Percentiles rank a stretch among this genome's conserved stretches.
Evolutionary conservation across 2,888 invertebrate species (phyloP).

Genomic region (Anthophora plumipes): DNA sequence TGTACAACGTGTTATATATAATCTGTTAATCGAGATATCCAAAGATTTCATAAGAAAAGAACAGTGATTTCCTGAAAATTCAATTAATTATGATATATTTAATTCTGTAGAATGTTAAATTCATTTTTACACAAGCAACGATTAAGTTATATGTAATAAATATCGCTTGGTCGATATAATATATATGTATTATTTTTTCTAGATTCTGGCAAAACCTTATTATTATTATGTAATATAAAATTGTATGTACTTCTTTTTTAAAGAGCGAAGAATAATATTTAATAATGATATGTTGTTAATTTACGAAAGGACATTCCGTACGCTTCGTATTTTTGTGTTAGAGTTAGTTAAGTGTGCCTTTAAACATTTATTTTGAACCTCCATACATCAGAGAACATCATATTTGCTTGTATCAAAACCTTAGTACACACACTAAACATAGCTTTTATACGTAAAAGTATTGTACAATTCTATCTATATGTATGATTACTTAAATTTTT

Average conservation of each 20-base stretch:
- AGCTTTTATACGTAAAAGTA: conserved; percentile 66
- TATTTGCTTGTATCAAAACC: conserved; percentile 42
- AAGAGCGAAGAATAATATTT: conserved; percentile 19
- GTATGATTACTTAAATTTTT: conserved; percentile 55
- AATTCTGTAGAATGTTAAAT: conserved; percentile 25
- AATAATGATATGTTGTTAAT: conserved; percentile 23
- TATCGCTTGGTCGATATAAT: conserved; percentile 16
- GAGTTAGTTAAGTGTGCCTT: conserved; percentile 21
- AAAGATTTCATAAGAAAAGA: conserved; percentile 19
- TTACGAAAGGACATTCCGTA: conserved; percentile 50
- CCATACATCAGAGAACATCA: conserved; percentile 7
- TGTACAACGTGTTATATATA: conserved; percentile 39
- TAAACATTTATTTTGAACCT: conserved; percentile 23
- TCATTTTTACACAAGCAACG: conserved; percentile 23
- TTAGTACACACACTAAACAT: conserved; percentile 45
- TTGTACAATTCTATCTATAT: conserved; percentile 54
- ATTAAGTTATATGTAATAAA: background rate
- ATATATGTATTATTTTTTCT: conserved; percentile 28
- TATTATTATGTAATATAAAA: conserved; percentile 39
- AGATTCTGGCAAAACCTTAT: conserved; percentile 22
- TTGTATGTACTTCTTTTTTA: conserved; percentile 30
- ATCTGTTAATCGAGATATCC: conserved; percentile 27
- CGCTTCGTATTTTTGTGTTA: conserved; percentile 9
- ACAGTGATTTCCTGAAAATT: conserved; percentile 25
- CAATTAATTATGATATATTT: conserved; percentile 11